phyloP scores from a whole-genome alignment of 2,113 vertebrate genomes.

The Hiodon alosoides region DNA sequence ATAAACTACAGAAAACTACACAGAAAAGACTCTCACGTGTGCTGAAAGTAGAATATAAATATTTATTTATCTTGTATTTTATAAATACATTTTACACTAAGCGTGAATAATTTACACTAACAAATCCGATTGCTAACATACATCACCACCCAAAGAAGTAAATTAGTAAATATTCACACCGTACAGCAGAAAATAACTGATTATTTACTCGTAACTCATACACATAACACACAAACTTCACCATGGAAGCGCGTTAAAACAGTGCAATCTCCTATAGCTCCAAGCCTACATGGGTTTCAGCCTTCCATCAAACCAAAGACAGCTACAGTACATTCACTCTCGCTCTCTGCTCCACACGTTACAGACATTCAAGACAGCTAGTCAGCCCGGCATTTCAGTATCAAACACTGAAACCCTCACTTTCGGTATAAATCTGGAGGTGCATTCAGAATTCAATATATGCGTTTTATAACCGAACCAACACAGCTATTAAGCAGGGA shows the following conservation, averaged over 20 bases:
- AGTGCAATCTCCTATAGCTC: neutral
- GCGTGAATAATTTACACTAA: conserved; percentile 27
- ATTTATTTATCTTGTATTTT: conserved; percentile 38
- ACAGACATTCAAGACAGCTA: no score
- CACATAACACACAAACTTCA: neutral
- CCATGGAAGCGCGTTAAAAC: neutral
- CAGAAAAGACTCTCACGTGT: neutral
- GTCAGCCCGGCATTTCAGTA: no score
- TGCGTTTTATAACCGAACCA: no score
- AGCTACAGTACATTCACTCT: neutral
- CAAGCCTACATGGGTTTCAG: neutral
- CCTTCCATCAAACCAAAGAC: neutral
- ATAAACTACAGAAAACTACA: neutral
- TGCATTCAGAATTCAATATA: no score
- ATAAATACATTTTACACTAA: conserved; percentile 32
- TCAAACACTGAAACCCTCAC: no score
- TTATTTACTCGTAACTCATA: neutral
- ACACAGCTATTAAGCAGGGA: no score
- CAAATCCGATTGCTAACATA: conserved; percentile 11
- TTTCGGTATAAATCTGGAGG: no score
- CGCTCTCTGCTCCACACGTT: neutral
- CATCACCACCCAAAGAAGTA: conserved; percentile 23
- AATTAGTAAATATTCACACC: neutral
- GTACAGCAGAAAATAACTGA: conserved; percentile 1
- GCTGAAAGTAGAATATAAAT: conserved; percentile 42